Base-by-base conservation (phyloP, 2,113 vertebrate genomes). In the Pygathrix nemaeus region DNA sequence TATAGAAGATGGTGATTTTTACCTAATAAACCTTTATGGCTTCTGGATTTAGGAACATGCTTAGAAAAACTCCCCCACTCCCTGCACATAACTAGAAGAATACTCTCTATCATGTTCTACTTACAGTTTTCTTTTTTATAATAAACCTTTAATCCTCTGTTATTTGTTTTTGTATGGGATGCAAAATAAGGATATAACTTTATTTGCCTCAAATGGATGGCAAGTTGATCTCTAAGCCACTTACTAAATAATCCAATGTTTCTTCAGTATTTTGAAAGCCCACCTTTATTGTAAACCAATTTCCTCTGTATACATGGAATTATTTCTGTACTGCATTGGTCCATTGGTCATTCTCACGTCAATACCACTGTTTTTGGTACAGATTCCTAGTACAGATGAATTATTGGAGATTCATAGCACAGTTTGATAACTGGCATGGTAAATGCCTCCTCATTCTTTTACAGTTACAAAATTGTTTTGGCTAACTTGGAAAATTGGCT, bases 401-500 rank as follows among this genome's bases (percentile, higher is more conserved):
- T 45, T 55, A 16, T 66, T 82, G n/a, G 45, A 50, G 48, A 64
- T 73, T n/a, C 52, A 10, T 23, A 38, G 38, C 27, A 59, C 14
- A 9, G n/a, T 80, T 84, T 95, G 23, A 38, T 43, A 87, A 38
- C 32, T 92, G 27, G 4, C 45, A 8, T 61, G 20, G 35, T 57
- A 66, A 89, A 18, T 50, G 1, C n/a, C 40, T 90, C 52, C 30
- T 57, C 59, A 14, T 75, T 96, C 13, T 93, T 66, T 92, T 82
- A 27, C 72, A 82, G 81, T 82, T 73, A 50, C 48, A 66, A 20
- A 80, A 45, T 84, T 66, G 64, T 94, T 23, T 95, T 90, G 50
- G 30, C 55, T 96, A 1, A 50, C 55, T 96, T 95, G 21, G 76
- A 55, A 97, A 93, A 59, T 25, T 80, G 50, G 14, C 38, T 96